A percentile compares a stretch with the other conserved stretches of the same genome.
phyloP scores from a whole-genome alignment of 2,797 vertebrate species.

The Tachyglossus aculeatus region DNA sequence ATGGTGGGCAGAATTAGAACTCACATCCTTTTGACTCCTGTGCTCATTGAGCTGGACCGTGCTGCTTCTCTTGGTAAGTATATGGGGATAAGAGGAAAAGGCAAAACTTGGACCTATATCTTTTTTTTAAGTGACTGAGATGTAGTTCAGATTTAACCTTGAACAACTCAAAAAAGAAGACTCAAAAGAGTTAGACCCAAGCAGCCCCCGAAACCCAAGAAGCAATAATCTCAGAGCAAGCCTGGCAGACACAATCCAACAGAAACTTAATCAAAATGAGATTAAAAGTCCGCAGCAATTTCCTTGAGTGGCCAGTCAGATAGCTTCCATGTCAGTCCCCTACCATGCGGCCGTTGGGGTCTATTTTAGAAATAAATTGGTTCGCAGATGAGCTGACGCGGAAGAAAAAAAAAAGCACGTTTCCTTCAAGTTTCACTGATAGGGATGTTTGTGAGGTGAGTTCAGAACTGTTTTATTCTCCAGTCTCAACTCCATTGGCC shows the following conservation, averaged over 20 bases:
- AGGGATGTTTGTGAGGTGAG: too few relatives aligned
- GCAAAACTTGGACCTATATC: not conserved
- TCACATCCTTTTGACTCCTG: too few relatives aligned
- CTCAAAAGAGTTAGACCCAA: slow-evolving; percentile 7
- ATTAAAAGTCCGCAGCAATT: slow-evolving; percentile 70
- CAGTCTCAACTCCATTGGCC: too few relatives aligned
- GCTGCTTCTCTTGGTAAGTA: too few relatives aligned
- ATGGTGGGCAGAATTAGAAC: too few relatives aligned
- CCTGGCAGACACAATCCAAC: slow-evolving; percentile 57
- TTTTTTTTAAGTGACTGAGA: not conserved
- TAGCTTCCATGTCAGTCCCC: slow-evolving; percentile 43
- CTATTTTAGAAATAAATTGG: slow-evolving; percentile 66
- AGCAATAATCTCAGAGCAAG: slow-evolving; percentile 43
- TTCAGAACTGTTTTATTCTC: too few relatives aligned
- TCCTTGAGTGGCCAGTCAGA: slow-evolving; percentile 61
- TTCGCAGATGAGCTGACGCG: slow-evolving; percentile 48
- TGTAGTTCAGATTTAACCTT: slow-evolving; percentile 51
- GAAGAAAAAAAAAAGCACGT: slow-evolving; percentile 32
- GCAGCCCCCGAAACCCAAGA: slow-evolving; percentile 29
- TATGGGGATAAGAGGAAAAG: too few relatives aligned
- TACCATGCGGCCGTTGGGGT: slow-evolving; percentile 27
- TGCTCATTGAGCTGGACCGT: too few relatives aligned
- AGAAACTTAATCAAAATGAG: slow-evolving; percentile 66
- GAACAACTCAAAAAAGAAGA: slow-evolving; percentile 12
- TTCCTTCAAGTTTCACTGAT: slow-evolving; percentile 41